phyloP scores from a whole-genome alignment of 2,888 invertebrate species.

The Leptogaster cylindrica region DNA sequence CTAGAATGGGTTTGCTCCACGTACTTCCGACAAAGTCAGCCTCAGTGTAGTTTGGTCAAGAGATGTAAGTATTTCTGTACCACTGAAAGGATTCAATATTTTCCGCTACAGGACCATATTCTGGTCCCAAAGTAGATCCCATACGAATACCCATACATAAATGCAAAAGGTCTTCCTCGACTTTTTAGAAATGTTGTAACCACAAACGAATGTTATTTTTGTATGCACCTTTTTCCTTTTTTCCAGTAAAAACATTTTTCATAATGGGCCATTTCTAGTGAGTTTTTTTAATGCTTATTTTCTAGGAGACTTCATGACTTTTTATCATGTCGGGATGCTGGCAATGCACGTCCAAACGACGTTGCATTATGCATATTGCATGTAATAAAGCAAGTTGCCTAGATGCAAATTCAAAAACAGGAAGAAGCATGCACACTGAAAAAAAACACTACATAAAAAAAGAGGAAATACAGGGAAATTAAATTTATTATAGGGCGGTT shows the following conservation, averaged over 20 bases:
- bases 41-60: neutral
- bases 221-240: slow-evolving; percentile 13
- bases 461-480: neutral
- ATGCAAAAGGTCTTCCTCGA: no score
- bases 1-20: neutral
- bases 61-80: slow-evolving; percentile 4
- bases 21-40: neutral
- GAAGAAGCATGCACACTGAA: no score
- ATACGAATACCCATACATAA: no score
- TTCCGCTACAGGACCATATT: no score
- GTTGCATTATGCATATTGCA: slow-evolving; percentile 10
- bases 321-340: slow-evolving; percentile 6
- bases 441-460: no score
- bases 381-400: slow-evolving; percentile 1
- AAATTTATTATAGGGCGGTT: neutral
- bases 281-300: slow-evolving; percentile 24
- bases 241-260: slow-evolving; percentile 8
- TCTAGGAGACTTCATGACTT: slow-evolving; percentile 1
- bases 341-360: neutral
- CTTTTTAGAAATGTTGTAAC: slow-evolving; percentile 6
- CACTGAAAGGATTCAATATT: slow-evolving; percentile 18
- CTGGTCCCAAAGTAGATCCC: no score
- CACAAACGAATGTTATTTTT: slow-evolving; percentile 26
- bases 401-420: slow-evolving; percentile 4
- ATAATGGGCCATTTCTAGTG: slow-evolving; percentile 25